These are phyloP conservation scores for Eulemur rufifrons DNA, from an alignment of 2,113 vertebrate genomes.

Conservation along the genomic window DNA sequence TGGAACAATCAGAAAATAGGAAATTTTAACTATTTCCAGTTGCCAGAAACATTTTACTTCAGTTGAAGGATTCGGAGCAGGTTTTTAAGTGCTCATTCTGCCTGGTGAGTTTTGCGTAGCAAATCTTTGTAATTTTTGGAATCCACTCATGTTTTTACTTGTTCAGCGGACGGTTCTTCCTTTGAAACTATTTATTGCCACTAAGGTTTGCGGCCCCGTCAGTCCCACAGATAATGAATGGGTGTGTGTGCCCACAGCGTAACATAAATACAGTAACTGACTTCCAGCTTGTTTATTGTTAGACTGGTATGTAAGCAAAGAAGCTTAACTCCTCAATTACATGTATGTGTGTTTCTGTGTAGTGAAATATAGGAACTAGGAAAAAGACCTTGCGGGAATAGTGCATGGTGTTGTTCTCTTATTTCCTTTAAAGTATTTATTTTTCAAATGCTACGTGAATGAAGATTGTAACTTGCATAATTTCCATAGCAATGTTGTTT, in stretches of 20 bases:
- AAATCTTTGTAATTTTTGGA: constrained; percentile 41
- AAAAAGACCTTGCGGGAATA: background rate
- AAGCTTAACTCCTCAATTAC: background rate
- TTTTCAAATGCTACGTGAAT: background rate
- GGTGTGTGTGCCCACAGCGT: constrained; percentile 26
- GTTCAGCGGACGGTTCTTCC: background rate
- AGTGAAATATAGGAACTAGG: background rate
- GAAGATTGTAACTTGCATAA: background rate
- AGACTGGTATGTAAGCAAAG: background rate
- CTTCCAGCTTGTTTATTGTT: constrained; percentile 31
- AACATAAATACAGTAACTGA: constrained; percentile 26
- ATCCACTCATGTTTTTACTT: constrained; percentile 50
- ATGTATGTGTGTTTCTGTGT: background rate
- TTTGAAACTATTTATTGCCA: constrained; percentile 56
- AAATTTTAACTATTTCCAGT: constrained; percentile 44
- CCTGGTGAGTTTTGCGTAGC: background rate
- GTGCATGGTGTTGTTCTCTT: background rate
- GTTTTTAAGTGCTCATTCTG: background rate
- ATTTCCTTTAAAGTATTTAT: constrained; percentile 22
- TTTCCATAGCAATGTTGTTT: background rate
- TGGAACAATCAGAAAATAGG: constrained; percentile 46
- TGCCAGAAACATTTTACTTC: constrained; percentile 13
- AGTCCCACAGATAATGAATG: constrained; percentile 48
- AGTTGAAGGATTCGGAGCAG: background rate
- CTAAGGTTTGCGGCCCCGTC: background rate